Percentiles rank a stretch among this genome's conserved stretches.
Evolutionary conservation across 1,140 invertebrate species (phyloP).

Genomic region (Apis dorsata): DNA sequence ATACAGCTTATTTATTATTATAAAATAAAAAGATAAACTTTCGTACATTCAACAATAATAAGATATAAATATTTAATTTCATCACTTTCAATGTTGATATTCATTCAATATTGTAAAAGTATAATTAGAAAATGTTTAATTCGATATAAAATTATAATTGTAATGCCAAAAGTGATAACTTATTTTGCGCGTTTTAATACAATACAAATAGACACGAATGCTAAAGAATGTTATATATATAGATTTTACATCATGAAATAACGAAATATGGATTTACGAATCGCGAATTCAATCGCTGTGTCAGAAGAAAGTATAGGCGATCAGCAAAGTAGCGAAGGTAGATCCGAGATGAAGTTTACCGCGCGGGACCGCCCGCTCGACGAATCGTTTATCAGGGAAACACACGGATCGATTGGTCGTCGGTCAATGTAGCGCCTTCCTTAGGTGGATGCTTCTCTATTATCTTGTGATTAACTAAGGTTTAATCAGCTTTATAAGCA

Average conservation of each 20-base stretch:
- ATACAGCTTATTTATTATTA: too few relatives aligned
- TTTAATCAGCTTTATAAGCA: conserved; percentile 80
- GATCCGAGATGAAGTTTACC: conserved; percentile 62
- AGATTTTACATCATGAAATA: too few relatives aligned
- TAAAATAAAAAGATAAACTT: too few relatives aligned
- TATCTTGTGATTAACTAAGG: conserved; percentile 79
- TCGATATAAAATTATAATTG: too few relatives aligned
- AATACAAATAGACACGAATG: not conserved
- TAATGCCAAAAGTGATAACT: too few relatives aligned
- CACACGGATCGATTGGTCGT: conserved; percentile 41
- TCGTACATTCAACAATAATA: too few relatives aligned
- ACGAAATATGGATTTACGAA: conserved; percentile 71
- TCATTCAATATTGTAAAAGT: too few relatives aligned
- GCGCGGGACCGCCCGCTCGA: conserved; percentile 76
- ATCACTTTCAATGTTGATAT: too few relatives aligned
- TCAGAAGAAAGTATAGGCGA: conserved; percentile 60
- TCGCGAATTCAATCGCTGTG: conserved; percentile 78
- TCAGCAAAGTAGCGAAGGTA: conserved; percentile 51
- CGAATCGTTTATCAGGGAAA: conserved; percentile 58
- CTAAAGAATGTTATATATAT: conserved; percentile 60
- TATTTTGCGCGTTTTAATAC: too few relatives aligned
- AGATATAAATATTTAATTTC: too few relatives aligned
- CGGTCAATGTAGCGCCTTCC: not conserved
- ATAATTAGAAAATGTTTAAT: too few relatives aligned
- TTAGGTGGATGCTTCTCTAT: conserved; percentile 62